These are phyloP conservation scores for Pterocles burchelli DNA, from an alignment of 2,113 vertebrate genomes.

Conservation along the genomic window DNA sequence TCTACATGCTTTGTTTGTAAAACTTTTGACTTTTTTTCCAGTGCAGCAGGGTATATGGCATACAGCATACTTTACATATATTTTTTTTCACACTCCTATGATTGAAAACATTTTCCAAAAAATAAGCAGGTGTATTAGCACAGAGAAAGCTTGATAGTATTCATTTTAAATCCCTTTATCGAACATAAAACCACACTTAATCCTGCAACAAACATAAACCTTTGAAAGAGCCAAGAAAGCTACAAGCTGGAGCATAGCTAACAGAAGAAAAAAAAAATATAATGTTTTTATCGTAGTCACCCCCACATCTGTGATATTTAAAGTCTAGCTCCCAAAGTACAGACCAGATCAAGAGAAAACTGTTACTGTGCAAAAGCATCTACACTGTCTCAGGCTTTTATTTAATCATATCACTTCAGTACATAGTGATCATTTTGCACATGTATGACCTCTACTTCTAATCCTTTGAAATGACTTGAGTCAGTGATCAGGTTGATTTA, in stretches of 20 bases:
- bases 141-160: neutral
- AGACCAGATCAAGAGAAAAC: neutral
- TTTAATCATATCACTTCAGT: neutral
- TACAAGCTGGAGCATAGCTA: neutral
- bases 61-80: rapidly evolving
- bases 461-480: neutral
- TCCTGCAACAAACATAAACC: neutral
- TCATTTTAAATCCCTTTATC: neutral
- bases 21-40: neutral
- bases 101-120: neutral
- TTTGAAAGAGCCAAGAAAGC: neutral
- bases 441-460: neutral
- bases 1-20: neutral
- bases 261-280: rapidly evolving
- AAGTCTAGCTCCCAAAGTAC: neutral
- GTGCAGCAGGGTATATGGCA: rapidly evolving
- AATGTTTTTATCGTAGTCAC: neutral
- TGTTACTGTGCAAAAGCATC: neutral
- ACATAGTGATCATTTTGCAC: neutral
- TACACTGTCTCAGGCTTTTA: neutral
- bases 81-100: neutral
- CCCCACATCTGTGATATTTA: neutral
- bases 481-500: neutral
- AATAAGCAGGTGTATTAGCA: neutral
- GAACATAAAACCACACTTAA: neutral